Conservation (phyloP, 2,113 vertebrate genomes). For the Anguilla japonica region DNA sequence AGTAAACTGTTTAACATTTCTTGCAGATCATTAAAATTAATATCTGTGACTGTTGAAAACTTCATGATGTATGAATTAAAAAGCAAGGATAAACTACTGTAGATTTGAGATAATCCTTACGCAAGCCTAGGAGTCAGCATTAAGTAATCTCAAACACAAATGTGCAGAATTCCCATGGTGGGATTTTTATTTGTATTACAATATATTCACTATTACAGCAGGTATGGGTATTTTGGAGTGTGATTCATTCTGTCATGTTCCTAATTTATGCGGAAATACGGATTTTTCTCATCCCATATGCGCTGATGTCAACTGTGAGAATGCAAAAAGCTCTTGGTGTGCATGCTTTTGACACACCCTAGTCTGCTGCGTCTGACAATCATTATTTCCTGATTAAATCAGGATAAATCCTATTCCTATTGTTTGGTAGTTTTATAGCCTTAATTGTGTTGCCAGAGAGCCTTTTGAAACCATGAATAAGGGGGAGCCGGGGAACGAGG, state of each 20-base stretch:
- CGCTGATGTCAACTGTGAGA: no score
- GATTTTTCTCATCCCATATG: no score
- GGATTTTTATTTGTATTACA: no score
- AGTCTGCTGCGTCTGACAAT: not conserved
- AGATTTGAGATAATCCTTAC: no score
- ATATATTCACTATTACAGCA: no score
- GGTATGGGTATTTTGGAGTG: no score
- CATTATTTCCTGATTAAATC: not conserved
- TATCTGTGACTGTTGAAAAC: not conserved
- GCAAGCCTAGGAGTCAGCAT: not conserved
- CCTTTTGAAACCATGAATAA: not conserved
- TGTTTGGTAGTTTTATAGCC: not conserved
- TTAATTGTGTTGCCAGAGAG: not conserved
- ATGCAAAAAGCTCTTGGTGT: no score
- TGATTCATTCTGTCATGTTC: no score
- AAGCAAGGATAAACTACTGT: not conserved
- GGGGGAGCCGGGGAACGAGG: not conserved
- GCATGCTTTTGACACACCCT: no score
- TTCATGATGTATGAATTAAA: not conserved
- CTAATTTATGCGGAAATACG: no score
- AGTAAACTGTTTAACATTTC: not conserved
- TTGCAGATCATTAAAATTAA: not conserved
- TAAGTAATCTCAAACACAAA: not conserved
- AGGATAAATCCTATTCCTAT: not conserved
- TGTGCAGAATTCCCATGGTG: no score